Percentiles rank a stretch among this genome's conserved stretches.
Conservation (phyloP, 1,140 invertebrate genomes). For the Ylistrum balloti region DNA sequence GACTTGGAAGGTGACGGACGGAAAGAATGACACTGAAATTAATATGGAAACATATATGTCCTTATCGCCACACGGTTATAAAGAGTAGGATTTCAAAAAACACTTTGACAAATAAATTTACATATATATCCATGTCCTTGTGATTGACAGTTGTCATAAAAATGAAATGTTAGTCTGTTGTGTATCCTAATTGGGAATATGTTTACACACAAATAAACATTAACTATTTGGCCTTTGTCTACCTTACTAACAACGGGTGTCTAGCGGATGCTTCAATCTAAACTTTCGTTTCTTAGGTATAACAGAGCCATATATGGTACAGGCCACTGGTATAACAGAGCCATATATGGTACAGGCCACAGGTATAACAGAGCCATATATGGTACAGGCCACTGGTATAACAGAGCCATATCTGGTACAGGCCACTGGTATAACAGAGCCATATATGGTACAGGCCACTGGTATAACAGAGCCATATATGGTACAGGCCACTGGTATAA, state of each 20-base stretch:
- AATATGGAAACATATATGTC: slow-evolving; percentile 22
- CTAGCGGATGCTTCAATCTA: too few species aligned
- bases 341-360: too few species aligned
- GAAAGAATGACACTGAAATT: not conserved
- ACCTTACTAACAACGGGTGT: not conserved
- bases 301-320: too few species aligned
- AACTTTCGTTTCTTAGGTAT: too few species aligned
- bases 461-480: too few species aligned
- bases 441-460: too few species aligned
- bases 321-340: too few species aligned
- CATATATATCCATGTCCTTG: slow-evolving; percentile 8
- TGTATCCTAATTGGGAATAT: not conserved
- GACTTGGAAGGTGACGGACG: not conserved
- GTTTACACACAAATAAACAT: slow-evolving; percentile 1
- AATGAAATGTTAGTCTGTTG: not conserved
- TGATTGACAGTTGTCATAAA: slow-evolving; percentile 30
- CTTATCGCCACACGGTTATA: not conserved
- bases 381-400: too few species aligned
- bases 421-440: too few species aligned
- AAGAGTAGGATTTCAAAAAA: not conserved
- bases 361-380: too few species aligned
- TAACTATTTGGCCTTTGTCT: not conserved
- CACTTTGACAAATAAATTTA: slow-evolving; percentile 30
- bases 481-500: too few species aligned
- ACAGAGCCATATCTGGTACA: too few species aligned